Evolutionary conservation across 2,113 vertebrate species (phyloP).

Genomic region (Aviceda subcristata): DNA sequence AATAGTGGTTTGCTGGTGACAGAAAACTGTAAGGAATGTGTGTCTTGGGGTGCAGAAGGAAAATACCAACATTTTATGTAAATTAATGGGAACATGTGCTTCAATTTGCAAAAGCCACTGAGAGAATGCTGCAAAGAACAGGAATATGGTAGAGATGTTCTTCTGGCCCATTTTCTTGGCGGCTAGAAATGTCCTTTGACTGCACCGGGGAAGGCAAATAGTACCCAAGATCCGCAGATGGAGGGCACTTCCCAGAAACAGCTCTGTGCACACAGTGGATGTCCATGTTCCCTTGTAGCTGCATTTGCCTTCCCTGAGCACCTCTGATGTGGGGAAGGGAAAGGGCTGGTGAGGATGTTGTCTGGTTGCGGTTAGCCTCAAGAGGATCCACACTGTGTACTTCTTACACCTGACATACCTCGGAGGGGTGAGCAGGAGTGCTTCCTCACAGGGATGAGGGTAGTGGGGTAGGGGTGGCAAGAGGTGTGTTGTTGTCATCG

Average conservation of each 20-base stretch:
- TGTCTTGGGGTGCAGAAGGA: background rate
- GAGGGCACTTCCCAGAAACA: background rate
- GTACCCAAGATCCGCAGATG: background rate
- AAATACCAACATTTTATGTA: background rate
- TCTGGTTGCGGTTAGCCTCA: background rate
- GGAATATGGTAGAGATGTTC: background rate
- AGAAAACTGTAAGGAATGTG: background rate
- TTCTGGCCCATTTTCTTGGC: background rate
- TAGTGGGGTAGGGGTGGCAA: background rate
- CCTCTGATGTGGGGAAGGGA: background rate
- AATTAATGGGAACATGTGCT: background rate
- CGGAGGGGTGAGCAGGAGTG: background rate
- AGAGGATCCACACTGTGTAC: background rate
- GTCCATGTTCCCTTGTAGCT: background rate
- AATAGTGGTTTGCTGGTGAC: background rate
- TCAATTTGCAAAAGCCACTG: background rate
- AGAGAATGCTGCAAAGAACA: background rate
- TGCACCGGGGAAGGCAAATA: background rate
- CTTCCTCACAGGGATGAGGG: background rate
- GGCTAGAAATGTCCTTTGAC: background rate
- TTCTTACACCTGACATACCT: background rate
- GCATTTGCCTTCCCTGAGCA: background rate
- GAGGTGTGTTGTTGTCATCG: rapidly evolving
- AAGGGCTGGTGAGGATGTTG: background rate
- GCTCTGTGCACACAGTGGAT: rapidly evolving